Base-by-base conservation (phyloP, 2,797 vertebrate genomes). In the Hydrocynus forskahlii region DNA sequence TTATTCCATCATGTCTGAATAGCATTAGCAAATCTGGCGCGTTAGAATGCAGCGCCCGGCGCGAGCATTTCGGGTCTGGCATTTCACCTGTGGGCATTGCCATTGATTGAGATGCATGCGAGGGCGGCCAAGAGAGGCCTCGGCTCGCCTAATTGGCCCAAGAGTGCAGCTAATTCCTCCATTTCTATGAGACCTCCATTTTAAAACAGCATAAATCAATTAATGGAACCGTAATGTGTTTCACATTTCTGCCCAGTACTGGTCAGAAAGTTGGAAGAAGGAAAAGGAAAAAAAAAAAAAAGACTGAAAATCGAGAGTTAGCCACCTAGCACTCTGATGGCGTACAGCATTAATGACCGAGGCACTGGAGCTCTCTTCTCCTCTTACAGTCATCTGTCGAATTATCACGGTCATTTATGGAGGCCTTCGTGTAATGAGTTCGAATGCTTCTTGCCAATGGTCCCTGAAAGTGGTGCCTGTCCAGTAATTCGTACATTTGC, bases 141-240 rank as follows among this genome's bases (percentile, higher is more conserved):
- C 83, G 52, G 78, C 82, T 88, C 87, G 87, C 88, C 89, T 92
- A 94, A 94, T 94, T 94, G 92, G 92, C 91, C 89, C 87, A 35
- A 70, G 87, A 91, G 88, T 88, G 81, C 10, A 81, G 85, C 90
- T 92, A 92, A 93, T 92, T 92, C 88, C 86, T 83, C 83, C 88
- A 87, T 89, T 89, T 89, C 87, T 86, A 87, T 89, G 89, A 92
- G 86, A 88, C 82, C 88, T 90, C 92, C 91, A 92, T 94, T 92
- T 92, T 91, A 92, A 91, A 92, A 89, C 87, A 83, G 87, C 75
- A 86, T 83, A 38, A 90, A 94, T 94, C 92, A 92, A 93, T 93
- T 92, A 93, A 93, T 91, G 91, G 90, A 87, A 79, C 89, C 50
- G 83, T 93, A 93, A 94, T 93, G 90, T 82, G 88, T 89, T 89